Conservation (phyloP, 2,888 invertebrate species). For the Copidosoma aretas region DNA sequence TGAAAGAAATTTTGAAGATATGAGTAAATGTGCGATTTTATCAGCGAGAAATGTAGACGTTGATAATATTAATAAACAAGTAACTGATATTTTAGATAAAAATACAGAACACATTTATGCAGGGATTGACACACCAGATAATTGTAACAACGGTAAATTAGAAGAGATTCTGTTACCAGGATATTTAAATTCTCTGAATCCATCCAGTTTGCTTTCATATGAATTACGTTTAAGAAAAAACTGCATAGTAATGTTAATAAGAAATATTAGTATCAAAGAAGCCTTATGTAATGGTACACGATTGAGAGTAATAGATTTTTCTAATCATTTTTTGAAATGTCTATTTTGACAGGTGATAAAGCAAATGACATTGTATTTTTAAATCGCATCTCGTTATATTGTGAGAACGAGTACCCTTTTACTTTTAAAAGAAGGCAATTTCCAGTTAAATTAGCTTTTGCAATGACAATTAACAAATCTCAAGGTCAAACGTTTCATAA, state of each 20-base stretch:
- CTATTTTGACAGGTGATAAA: constrained; percentile 33
- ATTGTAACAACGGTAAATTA: constrained; percentile 25
- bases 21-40: constrained; percentile 35
- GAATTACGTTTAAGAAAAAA: constrained; percentile 28
- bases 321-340: constrained; percentile 22
- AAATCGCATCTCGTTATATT: background rate
- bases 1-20: constrained; percentile 27
- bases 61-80: constrained; percentile 36
- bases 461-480: background rate
- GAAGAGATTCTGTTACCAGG: constrained; percentile 23
- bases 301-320: constrained; percentile 27
- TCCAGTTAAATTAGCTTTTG: background rate
- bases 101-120: constrained; percentile 32
- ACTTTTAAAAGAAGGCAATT: background rate
- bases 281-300: constrained; percentile 31
- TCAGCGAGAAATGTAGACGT: constrained; percentile 13
- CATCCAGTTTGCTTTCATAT: constrained; percentile 23
- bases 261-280: constrained; percentile 31
- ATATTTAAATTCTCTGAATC: constrained; percentile 12
- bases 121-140: constrained; percentile 30
- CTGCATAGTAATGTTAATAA: constrained; percentile 29
- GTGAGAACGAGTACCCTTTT: too few species aligned
- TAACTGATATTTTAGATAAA: constrained; percentile 29
- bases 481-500: background rate
- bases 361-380: background rate